phyloP scores from a whole-genome alignment of 2,888 invertebrate species.

The Eilema griseolum region DNA sequence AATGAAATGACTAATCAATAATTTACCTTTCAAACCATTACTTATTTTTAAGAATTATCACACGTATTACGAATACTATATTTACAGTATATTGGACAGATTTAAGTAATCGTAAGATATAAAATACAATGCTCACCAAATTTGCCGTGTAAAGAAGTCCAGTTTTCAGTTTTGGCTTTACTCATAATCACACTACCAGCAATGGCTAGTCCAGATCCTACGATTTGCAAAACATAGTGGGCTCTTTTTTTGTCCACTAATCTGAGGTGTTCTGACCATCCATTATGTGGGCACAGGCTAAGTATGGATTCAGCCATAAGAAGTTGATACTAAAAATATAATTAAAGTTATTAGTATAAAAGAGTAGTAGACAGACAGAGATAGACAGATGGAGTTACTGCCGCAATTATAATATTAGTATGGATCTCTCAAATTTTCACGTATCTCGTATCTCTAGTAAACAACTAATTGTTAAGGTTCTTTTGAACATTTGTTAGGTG shows the following conservation, averaged over 20 bases:
- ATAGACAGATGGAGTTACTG: neutral
- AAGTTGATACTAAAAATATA: conserved; percentile 69
- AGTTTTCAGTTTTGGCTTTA: conserved; percentile 60
- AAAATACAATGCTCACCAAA: conserved; percentile 53
- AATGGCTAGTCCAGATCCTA: conserved; percentile 72
- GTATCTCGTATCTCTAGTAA: too few species aligned
- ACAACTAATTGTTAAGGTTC: too few species aligned
- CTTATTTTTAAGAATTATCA: too few species aligned
- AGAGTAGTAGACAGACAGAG: neutral
- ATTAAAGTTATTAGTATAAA: neutral
- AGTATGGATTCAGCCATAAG: conserved; percentile 77
- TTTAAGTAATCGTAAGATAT: neutral
- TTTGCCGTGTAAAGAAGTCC: conserved; percentile 70
- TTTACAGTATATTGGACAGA: neutral
- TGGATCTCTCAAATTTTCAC: too few species aligned
- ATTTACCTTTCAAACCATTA: too few species aligned
- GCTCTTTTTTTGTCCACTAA: conserved; percentile 70
- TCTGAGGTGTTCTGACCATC: conserved; percentile 69
- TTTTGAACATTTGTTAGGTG: too few species aligned
- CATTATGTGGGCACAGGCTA: conserved; percentile 67
- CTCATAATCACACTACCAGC: conserved; percentile 68
- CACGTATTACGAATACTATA: too few species aligned
- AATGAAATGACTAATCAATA: too few species aligned
- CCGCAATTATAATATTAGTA: neutral
- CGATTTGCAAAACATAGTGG: conserved; percentile 72